Base-by-base conservation (phyloP, 1,140 invertebrate genomes). In the Cryptotermes secundus region DNA sequence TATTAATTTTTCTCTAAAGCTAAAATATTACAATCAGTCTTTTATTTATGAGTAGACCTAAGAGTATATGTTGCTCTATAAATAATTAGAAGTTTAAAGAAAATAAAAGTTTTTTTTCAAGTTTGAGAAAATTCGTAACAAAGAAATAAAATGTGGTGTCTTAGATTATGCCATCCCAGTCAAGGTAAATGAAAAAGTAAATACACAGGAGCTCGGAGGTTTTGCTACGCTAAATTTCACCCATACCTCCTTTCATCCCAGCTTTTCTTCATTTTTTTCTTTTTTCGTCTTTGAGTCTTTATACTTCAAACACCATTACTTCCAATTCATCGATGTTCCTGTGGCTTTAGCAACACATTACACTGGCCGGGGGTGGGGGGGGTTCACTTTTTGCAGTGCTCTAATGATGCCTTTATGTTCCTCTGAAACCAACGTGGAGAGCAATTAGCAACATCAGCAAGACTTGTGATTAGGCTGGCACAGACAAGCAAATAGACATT, bases 321-420 rank as follows among this genome's bases (percentile, higher is more conserved):
- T 72, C n/a, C 26, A 72, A 31, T 72, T 72, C 59, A 72, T 72
- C 59, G 59, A 16, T 7, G 59, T 72, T 72, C 31, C 59, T 72
- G 26, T 72, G 59, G 59, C n/a, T 72, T 72, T 72, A n/a, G 59
- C 59, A 72, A 72, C 59, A 31, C 59, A 31, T 72, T 72, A 72
- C 59, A 26, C 7, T 16, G 26, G 53, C 53, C 19, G 24, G 22
- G 59, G n/a, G 12, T 38, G 38, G 4, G 4, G 12, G 4, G 4
- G 12, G n/a, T 72, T 72, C 31, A 7, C 16, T 72, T 72, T 72
- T 72, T 72, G 9, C n/a, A 72, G 59, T 72, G 7, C 7, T 2
- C 59, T 72, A 72, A 31, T 3, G 59, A n/a, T 26, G 26, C 59
- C 31, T 72, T 72, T 72, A 72, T 31, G 26, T 72, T 0, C 45